These are phyloP conservation scores for Spatula clypeata DNA, from an alignment of 2,797 vertebrate species.

Conservation along the genomic window DNA sequence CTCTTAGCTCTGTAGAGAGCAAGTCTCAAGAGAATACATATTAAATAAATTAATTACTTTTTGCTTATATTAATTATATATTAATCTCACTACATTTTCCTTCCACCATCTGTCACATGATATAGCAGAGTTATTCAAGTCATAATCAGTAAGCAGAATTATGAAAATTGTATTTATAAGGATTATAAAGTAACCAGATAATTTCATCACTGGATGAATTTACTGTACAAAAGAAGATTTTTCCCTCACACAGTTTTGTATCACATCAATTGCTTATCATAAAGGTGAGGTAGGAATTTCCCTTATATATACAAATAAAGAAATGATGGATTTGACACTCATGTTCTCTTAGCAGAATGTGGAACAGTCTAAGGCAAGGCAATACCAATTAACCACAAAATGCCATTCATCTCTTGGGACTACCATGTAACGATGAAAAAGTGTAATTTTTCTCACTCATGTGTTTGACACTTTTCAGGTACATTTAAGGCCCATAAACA, in stretches of 20 bases:
- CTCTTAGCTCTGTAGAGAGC: background rate
- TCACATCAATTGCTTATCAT: background rate
- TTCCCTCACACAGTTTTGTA: background rate
- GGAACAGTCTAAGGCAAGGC: background rate
- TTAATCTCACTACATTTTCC: background rate
- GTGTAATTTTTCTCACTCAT: background rate
- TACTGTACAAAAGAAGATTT: fast-evolving
- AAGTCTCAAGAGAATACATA: background rate
- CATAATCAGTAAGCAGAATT: background rate
- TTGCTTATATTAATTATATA: background rate
- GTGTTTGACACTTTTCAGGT: background rate
- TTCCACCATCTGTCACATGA: background rate
- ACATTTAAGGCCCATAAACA: background rate
- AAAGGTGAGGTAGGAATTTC: background rate
- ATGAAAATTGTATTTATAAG: background rate
- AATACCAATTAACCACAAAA: background rate
- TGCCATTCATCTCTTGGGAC: background rate
- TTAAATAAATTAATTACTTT: background rate
- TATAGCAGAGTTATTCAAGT: background rate
- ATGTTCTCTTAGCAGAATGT: background rate
- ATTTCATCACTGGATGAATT: background rate
- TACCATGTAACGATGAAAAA: background rate
- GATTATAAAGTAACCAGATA: background rate
- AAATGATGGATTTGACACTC: background rate
- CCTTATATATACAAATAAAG: background rate